Base-by-base conservation (phyloP, 1,140 invertebrate genomes). In the Maconellicoccus hirsutus region DNA sequence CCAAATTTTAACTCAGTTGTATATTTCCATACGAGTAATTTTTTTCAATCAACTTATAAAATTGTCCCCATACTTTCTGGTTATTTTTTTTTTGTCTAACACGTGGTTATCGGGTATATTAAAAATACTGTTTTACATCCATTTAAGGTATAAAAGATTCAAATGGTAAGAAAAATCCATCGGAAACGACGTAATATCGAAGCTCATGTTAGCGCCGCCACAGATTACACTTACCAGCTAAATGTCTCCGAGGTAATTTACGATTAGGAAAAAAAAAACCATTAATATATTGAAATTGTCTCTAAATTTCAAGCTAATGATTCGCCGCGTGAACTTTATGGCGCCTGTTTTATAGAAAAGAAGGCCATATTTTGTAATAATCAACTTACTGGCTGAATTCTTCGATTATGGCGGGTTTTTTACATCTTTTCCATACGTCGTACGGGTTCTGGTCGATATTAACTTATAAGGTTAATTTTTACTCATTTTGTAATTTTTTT, bases 201-300 rank as follows among this genome's bases (percentile, higher is more conserved):
- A 33, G 29, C 29, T 33, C 29, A 16, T 19, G n/a, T 52, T 8
- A 3, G 16, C 42, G 12, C 12, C 42, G 42, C 12, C 42, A 16
- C n/a, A 52, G 42, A 52, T 52, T 52, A 52, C 42, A 19, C 42
- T 52, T 19, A 52, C 42, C 42, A 16, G 16, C 42, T 16, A 16
- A 52, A 52, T 19, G 42, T 52, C 42, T 52, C 42, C 16, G 16
- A 52, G 10, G 42, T 52, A 52, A 52, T 52, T 52, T 52, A 52
- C n/a, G 42, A 52, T 52, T 52, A 52, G 42, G 42, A 52, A 52
- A 52, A 52, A n/a, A n/a, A 52, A 52, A 52, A 52, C 10, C 42
- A 52, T 52, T 52, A 52, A 52, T 52, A 52, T 52, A 52, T 52
- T 52, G 42, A 52, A 52, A 52, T 52, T 52, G 42, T 52, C 42